phyloP scores from a whole-genome alignment of 2,113 vertebrate genomes.

The Myrmophylax atrothorax region DNA sequence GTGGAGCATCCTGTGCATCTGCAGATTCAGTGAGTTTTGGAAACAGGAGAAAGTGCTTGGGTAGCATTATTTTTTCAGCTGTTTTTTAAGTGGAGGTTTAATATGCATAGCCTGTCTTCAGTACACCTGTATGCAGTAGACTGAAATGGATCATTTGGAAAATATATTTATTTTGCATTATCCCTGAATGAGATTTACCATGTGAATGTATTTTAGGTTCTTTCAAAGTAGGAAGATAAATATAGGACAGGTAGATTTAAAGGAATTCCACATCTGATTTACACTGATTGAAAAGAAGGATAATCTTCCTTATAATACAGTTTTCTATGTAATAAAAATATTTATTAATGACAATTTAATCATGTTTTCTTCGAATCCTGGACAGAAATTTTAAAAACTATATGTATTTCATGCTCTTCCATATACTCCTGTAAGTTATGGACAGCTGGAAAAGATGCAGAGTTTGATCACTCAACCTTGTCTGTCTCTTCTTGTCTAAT shows the following conservation, averaged over 20 bases:
- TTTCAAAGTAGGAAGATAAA: not conserved
- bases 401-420: not conserved
- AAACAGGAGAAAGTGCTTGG: slow-evolving; percentile 43
- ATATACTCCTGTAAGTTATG: not conserved
- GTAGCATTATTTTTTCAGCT: slow-evolving; percentile 14
- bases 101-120: slow-evolving; percentile 35
- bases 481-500: not conserved
- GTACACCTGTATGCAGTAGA: slow-evolving; percentile 19
- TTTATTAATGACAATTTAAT: not conserved
- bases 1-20: slow-evolving; percentile 66
- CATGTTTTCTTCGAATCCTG: not conserved
- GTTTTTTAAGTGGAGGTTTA: not conserved
- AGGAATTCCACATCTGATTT: not conserved
- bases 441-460: not conserved
- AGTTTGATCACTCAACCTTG: not conserved
- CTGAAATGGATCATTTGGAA: slow-evolving; percentile 4
- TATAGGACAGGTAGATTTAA: not conserved
- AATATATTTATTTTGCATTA: slow-evolving; percentile 36
- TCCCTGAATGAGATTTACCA: not conserved
- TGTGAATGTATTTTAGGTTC: not conserved
- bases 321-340: accelerated
- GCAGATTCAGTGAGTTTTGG: slow-evolving; percentile 16
- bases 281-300: accelerated
- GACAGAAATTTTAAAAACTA: accelerated
- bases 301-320: not conserved